Percentiles rank a stretch among this genome's conserved stretches.
phyloP scores from a whole-genome alignment of 2,113 vertebrate genomes.

The Dunckerocampus dactyliophorus region DNA sequence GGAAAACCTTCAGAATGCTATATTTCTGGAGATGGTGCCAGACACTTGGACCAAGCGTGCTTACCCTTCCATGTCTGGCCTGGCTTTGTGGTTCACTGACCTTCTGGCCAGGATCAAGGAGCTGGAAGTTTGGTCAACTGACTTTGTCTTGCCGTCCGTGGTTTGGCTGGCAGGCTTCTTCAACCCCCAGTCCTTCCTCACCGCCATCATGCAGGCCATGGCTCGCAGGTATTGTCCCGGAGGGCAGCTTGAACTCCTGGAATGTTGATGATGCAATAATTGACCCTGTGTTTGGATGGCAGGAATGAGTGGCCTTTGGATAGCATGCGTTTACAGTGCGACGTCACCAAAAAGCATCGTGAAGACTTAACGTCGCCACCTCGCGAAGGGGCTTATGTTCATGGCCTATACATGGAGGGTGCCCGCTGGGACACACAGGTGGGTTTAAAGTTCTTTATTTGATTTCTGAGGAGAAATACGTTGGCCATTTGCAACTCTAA shows the following conservation, averaged over 20 bases:
- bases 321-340: constrained; percentile 86
- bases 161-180: constrained; percentile 94
- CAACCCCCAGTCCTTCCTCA: constrained; percentile 92
- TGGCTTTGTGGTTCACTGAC: constrained; percentile 85
- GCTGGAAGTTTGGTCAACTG: constrained; percentile 83
- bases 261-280: not conserved
- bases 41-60: constrained; percentile 83
- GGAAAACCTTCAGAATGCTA: constrained; percentile 84
- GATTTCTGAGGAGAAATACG: not conserved
- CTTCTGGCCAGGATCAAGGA: constrained; percentile 84
- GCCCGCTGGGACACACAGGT: constrained; percentile 91
- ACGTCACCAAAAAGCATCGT: constrained; percentile 85
- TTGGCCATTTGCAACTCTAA: not conserved
- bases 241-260: not conserved
- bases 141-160: constrained; percentile 79
- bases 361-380: constrained; percentile 83
- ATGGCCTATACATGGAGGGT: constrained; percentile 91
- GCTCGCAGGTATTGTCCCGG: constrained; percentile 68
- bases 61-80: constrained; percentile 83
- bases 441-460: constrained; percentile 7
- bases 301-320: constrained; percentile 91
- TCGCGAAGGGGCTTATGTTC: constrained; percentile 85
- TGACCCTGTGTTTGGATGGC: not conserved
- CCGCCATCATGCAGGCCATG: constrained; percentile 89
- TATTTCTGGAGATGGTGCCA: constrained; percentile 83